Evolutionary conservation across 2,797 vertebrate species (phyloP).

Genomic region (Rallus crepitans): DNA sequence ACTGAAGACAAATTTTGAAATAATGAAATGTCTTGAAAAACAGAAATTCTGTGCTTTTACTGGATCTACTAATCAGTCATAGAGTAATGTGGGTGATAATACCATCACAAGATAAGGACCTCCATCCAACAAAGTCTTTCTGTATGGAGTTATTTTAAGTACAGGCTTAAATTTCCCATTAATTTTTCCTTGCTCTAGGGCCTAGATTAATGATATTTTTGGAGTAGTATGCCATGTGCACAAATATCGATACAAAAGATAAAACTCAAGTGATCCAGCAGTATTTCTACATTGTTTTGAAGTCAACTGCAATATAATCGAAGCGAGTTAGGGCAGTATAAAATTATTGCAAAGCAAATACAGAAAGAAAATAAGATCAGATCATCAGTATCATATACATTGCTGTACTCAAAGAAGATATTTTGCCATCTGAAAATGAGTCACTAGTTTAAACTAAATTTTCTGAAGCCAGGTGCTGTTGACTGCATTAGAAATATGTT

Average conservation of each 20-base stretch:
- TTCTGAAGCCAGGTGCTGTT: background rate
- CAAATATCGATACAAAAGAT: background rate
- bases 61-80: background rate
- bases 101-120: background rate
- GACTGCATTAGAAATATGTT: background rate
- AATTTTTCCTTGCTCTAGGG: background rate
- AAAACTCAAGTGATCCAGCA: background rate
- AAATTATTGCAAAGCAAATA: background rate
- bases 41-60: background rate
- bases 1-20: background rate
- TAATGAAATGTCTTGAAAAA: background rate
- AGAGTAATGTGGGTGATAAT: background rate
- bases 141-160: background rate
- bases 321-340: background rate
- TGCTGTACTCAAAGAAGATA: background rate
- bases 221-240: background rate
- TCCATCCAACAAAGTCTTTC: background rate
- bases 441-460: background rate
- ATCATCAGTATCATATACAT: background rate
- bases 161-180: background rate
- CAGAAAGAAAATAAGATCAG: background rate
- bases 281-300: background rate
- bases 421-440: background rate
- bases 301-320: background rate
- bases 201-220: background rate